Base-by-base conservation (phyloP, 2,113 vertebrate species). In the Nycticebus coucang region DNA sequence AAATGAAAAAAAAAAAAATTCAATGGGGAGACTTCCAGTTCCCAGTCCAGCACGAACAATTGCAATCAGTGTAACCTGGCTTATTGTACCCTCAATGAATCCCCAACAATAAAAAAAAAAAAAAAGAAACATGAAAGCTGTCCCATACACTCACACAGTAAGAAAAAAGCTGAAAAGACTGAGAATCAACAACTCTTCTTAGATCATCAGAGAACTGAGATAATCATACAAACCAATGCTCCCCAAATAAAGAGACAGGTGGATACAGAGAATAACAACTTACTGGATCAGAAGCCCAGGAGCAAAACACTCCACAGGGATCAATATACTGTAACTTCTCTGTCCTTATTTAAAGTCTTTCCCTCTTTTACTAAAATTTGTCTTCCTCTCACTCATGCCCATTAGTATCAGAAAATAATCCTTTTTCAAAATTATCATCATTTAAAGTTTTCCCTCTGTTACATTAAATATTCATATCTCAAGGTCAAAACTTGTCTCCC, bases 101-200 rank as follows among this genome's bases (percentile, higher is more conserved):
- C n/a, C n/a, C n/a, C n/a, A n/a, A n/a, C n/a, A n/a, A n/a, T n/a
- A n/a, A n/a, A n/a, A n/a, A n/a, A n/a, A n/a, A n/a, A n/a, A n/a
- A n/a, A n/a, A n/a, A 87, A 83, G 19, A 10, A 68, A 60, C 41
- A 26, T 83, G 4, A 28, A 83, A 87, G 26, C n/a, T 50, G 4
- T 78, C 71, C 83, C 59, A 91, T 28, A 37, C 33, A 37, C 28
- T 72, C 22, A 87, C 13, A 74, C 7, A 93, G 55, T 4, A 93
- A 78, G 57, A 74, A 79, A 74, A 89, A 93, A 87, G 4, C 8
- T 79, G 30, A 96, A 83, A 15, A 85, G 72, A 97, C 57, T 93
- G 37, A 84, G 96, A 93, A 88, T 62, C 66, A 77, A 55, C 22
- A 96, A 57, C 11, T 78, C 26, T 60, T 93, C 62, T 37, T 64